phyloP scores from a whole-genome alignment of 2,888 invertebrate genomes.

The Pseudococcus longispinus region DNA sequence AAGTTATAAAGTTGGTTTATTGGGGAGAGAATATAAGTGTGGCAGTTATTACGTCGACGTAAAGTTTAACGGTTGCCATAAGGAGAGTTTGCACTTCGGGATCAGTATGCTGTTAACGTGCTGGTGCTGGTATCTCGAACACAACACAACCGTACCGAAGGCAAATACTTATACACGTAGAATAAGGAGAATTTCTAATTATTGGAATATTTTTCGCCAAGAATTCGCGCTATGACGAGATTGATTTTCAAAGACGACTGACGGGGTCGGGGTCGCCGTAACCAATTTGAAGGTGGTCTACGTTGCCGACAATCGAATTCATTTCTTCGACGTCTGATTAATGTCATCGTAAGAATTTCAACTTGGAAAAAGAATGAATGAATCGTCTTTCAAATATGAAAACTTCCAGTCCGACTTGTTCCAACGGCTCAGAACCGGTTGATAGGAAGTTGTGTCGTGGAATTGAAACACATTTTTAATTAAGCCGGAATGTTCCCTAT shows the following conservation, averaged over 20 bases:
- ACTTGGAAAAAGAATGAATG: conserved; percentile 41
- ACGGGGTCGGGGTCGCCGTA: not conserved
- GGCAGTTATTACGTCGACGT: conserved; percentile 13
- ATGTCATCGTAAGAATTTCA: conserved; percentile 44
- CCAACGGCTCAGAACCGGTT: not conserved
- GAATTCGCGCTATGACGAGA: conserved; percentile 10
- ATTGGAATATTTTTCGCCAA: conserved; percentile 26
- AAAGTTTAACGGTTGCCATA: conserved; percentile 2
- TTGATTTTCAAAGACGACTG: not conserved
- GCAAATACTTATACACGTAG: not conserved
- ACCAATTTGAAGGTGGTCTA: conserved; percentile 41
- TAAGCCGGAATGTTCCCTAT: conserved; percentile 16
- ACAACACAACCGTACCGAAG: not conserved
- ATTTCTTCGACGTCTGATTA: conserved; percentile 44
- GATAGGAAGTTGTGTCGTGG: conserved; percentile 4
- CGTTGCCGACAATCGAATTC: conserved; percentile 49
- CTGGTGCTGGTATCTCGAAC: not conserved
- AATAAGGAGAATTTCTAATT: not conserved
- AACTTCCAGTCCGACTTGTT: not conserved
- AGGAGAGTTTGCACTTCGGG: not conserved
- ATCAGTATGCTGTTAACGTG: not conserved
- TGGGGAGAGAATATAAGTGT: not conserved
- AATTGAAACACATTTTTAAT: conserved; percentile 48
- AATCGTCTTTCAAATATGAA: conserved; percentile 13
- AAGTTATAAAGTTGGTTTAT: not conserved